Evolutionary conservation across 1,140 invertebrate species (phyloP), one percentile per base, ranked within the genome.

Genomic region (Diorhabda carinulata): DNA sequence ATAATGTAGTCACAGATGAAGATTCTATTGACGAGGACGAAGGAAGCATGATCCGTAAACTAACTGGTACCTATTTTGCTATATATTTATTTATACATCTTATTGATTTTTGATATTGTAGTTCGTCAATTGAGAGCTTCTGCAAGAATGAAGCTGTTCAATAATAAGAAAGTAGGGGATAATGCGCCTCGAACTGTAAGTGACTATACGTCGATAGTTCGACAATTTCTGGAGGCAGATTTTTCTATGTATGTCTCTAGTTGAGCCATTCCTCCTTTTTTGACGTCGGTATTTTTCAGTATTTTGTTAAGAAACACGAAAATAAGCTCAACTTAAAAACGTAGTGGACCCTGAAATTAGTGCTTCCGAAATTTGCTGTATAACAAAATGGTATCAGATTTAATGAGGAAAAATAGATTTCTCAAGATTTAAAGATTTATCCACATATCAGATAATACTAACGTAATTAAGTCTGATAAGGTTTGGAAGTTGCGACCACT

Each of bases 101-200:
- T 2, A 60, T 60, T n/a, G 58, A 60, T 60, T 60, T 60, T 40
- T 60, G 58, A 60, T 9, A 60, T 60, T 60, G 58, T 60, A 60
- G 58, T 5, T 60, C 58, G 58, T 60, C 58, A 60, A 60, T 60
- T 60, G 2, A 60, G 58, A 60, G 58, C 58, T 60, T 25, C 25
- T 60, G 58, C 58, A 8, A 2, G 25, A 60, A 60, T 60, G 25
- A 60, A 60, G 25, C 25, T 60, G 58, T 60, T 7, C 2, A 60
- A 60, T 60, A 60, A 60, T 60, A 25, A 60, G 58, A 25, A 25
- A 60, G 25, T 60, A 9, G 58, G 58, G 25, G 58, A 60, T 60
- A n/a, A 56, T 56, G 58, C 7, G 58, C 25, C 25, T 1, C 25
- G 25, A 25, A 60, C 58, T 60, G 2, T 60, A 60, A 60, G 58